Evolutionary conservation across 2,888 invertebrate species (phyloP).

Genomic region (Campoplex capitator): DNA sequence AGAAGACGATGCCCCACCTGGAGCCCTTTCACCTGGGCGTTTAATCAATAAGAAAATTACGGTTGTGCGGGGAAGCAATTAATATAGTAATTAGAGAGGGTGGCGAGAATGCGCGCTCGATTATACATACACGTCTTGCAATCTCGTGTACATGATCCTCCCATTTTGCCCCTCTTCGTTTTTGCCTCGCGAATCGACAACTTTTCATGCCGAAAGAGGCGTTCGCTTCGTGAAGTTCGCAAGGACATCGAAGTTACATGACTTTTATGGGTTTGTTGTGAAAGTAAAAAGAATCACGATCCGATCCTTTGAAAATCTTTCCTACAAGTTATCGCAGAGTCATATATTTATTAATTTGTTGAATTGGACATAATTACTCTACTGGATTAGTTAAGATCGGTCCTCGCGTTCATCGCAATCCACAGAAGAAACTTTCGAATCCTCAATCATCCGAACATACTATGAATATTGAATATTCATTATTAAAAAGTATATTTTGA

Average conservation of each 20-base stretch:
- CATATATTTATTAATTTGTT: background rate
- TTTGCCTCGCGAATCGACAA: slow-evolving; percentile 52
- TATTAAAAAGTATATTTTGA: background rate
- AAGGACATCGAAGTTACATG: background rate
- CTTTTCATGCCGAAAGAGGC: background rate
- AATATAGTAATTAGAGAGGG: slow-evolving; percentile 77
- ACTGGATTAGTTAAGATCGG: background rate
- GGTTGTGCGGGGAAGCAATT: slow-evolving; percentile 75
- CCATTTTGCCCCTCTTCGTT: slow-evolving; percentile 44
- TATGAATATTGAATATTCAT: background rate
- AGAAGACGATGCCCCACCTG: slow-evolving; percentile 49
- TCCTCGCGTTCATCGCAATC: background rate
- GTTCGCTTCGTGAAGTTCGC: slow-evolving; percentile 17
- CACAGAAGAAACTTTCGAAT: background rate
- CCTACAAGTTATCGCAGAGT: background rate
- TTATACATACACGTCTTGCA: slow-evolving; percentile 48
- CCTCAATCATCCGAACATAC: background rate
- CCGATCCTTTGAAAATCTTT: background rate
- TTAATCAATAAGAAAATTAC: slow-evolving; percentile 70
- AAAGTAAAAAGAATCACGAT: background rate
- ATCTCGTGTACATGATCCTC: slow-evolving; percentile 47
- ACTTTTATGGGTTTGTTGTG: background rate
- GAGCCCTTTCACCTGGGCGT: slow-evolving; percentile 59
- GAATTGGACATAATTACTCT: background rate
- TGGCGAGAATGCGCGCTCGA: slow-evolving; percentile 65